Evolutionary conservation across 2,888 invertebrate species (phyloP).

Genomic region (Eupithecia exiguata): DNA sequence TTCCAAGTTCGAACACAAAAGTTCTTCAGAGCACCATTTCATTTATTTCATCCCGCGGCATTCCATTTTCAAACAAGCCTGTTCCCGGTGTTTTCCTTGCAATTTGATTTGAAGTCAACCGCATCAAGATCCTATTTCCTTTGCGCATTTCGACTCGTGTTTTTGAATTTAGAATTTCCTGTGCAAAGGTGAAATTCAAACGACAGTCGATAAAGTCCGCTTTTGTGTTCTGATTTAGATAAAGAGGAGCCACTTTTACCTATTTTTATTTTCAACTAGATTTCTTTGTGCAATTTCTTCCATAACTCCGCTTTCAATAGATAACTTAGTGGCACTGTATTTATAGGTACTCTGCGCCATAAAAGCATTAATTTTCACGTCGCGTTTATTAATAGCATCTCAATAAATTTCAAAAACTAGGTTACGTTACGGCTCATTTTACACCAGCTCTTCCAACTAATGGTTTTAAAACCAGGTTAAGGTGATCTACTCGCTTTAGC

Average conservation of each 20-base stretch:
- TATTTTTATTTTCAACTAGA: neutral
- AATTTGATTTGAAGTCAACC: conserved; percentile 18
- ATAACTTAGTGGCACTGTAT: neutral
- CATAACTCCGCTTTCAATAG: neutral
- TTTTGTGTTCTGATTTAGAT: conserved; percentile 16
- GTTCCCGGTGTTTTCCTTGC: neutral
- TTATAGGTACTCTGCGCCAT: neutral
- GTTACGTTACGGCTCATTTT: conserved; percentile 19
- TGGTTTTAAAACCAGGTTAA: conserved; percentile 5
- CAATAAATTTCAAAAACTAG: conserved; percentile 18
- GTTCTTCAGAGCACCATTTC: neutral
- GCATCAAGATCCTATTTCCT: conserved; percentile 13
- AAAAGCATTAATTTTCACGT: conserved; percentile 7
- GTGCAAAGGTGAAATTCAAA: conserved; percentile 23
- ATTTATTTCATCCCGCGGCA: neutral
- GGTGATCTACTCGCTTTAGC: conserved; percentile 14
- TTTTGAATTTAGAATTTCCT: conserved; percentile 10
- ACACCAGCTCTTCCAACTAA: conserved; percentile 7
- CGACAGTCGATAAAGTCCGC: conserved; percentile 12
- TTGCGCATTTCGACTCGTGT: conserved; percentile 8
- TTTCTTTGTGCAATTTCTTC: neutral
- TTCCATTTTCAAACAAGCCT: conserved; percentile 9
- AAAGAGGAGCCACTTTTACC: neutral
- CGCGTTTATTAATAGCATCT: conserved; percentile 13
- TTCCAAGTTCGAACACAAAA: neutral